Evolutionary conservation across 2,113 vertebrate genomes (phyloP), one percentile per base, ranked within the genome.

Genomic region (Dunckerocampus dactyliophorus): DNA sequence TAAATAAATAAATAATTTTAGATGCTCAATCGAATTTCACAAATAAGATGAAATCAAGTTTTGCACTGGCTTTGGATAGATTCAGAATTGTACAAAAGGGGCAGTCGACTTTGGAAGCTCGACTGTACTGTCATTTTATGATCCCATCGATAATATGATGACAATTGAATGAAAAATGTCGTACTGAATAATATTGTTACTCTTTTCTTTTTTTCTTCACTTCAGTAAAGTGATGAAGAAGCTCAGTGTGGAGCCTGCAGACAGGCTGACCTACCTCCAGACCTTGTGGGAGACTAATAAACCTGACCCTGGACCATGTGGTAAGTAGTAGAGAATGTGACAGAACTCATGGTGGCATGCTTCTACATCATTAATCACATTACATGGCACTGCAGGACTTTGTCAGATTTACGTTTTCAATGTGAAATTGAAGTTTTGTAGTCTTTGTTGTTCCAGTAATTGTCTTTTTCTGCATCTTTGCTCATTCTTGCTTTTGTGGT

Each of bases 181-280:
- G 15, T 15, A 42, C 37, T 42, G 3, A 21, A 42, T 15, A 1
- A 20, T 20, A 31, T 13, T 31, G 8, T 48, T 11, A 17, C 12
- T 56, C 3, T 67, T 12, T 57, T 76, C 61, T n/a, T n/a, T n/a
- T n/a, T n/a, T n/a, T n/a, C n/a, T n/a, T 65, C 51, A 5, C 43
- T 37, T 55, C 76, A 98, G 96, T 86, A 94, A 92, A 89, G 92
- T 96, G 83, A 92, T 98, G 92, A 98, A 94, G 85, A 98, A 95
- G 83, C 91, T 98, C 59, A 88, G 82, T 71, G 90, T 98, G 95
- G 96, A 98, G 66, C 95, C 96, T 70, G 79, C 92, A 7, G 96
- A 98, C 72, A 89, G 95, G 53, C 87, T 97, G 83, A 78, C 85
- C 57, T 84, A 88, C 76, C 89, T 98, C 65, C 95, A 97, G 83